Conservation (phyloP, 1,140 invertebrate genomes). For the Homarus americanus region DNA sequence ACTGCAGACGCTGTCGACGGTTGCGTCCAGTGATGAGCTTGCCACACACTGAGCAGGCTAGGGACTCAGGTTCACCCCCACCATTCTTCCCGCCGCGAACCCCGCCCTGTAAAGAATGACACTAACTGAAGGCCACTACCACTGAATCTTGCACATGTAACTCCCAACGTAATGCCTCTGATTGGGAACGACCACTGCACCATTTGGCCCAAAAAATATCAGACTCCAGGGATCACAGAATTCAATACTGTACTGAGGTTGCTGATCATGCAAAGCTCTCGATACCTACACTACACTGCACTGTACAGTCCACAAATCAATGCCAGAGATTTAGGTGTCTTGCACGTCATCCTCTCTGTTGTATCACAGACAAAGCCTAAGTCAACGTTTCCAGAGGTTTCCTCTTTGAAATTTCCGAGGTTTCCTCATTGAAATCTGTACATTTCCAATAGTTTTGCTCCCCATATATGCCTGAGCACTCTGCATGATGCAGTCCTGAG, state of each 20-base stretch:
- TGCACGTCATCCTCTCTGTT: too few relatives aligned
- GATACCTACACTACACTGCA: background rate
- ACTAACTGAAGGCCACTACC: slow-evolving; percentile 41
- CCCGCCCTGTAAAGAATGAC: slow-evolving; percentile 71
- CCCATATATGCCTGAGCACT: slow-evolving; percentile 19
- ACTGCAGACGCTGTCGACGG: slow-evolving; percentile 66
- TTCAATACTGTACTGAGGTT: background rate
- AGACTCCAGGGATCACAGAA: background rate
- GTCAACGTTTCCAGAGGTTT: background rate
- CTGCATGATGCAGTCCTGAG: slow-evolving; percentile 35
- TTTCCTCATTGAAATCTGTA: slow-evolving; percentile 19
- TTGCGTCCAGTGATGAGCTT: slow-evolving; percentile 67
- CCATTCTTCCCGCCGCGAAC: slow-evolving; percentile 62
- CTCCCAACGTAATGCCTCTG: slow-evolving; percentile 2
- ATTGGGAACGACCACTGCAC: background rate
- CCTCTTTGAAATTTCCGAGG: background rate
- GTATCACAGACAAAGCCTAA: background rate
- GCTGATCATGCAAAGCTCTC: background rate
- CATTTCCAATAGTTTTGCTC: background rate
- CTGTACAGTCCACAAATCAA: background rate
- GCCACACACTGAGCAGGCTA: slow-evolving; percentile 63
- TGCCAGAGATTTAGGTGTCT: background rate
- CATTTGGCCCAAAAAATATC: background rate
- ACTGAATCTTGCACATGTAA: slow-evolving; percentile 12
- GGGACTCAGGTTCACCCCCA: slow-evolving; percentile 63